Percentiles rank a stretch among this genome's conserved stretches.
Conservation (phyloP, 2,888 invertebrate genomes). For the Notodonta ziczac region DNA sequence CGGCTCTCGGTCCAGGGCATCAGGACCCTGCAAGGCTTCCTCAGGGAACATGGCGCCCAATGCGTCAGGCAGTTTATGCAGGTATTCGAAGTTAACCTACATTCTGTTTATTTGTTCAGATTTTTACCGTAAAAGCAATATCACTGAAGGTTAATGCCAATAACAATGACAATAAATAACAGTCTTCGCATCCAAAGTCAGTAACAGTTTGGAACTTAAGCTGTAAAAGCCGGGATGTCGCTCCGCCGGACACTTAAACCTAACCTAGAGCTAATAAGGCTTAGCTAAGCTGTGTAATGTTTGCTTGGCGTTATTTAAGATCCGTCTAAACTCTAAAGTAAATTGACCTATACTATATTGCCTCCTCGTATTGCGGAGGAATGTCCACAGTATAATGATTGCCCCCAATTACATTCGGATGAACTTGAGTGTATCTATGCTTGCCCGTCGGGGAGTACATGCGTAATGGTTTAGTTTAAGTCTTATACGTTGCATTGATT, state of each 20-base stretch:
- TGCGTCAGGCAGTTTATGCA: constrained; percentile 88
- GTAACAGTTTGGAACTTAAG: background rate
- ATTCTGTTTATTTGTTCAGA: background rate
- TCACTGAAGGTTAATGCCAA: background rate
- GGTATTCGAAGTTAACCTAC: constrained; percentile 59
- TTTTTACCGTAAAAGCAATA: background rate
- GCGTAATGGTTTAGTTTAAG: too few relatives aligned
- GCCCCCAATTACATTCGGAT: too few relatives aligned
- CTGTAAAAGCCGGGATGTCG: constrained; percentile 10
- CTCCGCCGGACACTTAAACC: constrained; percentile 3
- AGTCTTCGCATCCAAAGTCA: background rate
- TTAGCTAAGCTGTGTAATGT: background rate
- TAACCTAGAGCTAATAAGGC: background rate
- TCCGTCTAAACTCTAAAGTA: background rate
- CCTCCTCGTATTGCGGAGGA: too few relatives aligned
- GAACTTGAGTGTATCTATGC: too few relatives aligned
- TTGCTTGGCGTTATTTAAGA: background rate
- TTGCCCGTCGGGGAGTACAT: too few relatives aligned
- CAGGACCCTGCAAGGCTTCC: constrained; percentile 85
- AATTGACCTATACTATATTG: too few relatives aligned
- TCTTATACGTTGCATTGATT: too few relatives aligned
- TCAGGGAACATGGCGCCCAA: constrained; percentile 86
- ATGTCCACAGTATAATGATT: too few relatives aligned
- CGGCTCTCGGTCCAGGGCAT: constrained; percentile 85
- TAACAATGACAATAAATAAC: background rate